Evolutionary conservation across 2,888 invertebrate species (phyloP).

Genomic region (Agrotis segetum): DNA sequence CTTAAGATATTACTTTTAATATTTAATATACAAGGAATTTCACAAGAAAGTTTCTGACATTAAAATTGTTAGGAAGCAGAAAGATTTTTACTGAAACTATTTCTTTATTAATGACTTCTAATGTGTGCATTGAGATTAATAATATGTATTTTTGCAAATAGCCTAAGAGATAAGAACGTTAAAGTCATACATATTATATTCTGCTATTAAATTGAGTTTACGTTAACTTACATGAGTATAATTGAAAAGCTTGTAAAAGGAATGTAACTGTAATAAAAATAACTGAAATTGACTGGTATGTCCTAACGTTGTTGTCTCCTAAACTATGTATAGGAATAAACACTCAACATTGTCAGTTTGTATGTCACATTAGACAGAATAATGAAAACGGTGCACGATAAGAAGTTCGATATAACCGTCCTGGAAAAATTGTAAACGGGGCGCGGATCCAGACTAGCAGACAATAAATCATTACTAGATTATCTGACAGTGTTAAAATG

Average conservation of each 20-base stretch:
- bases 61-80: constrained; percentile 28
- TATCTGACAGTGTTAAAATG: neutral
- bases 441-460: neutral
- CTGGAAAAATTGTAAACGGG: neutral
- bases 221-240: constrained; percentile 26
- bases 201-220: constrained; percentile 7
- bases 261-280: constrained; percentile 27
- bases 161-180: constrained; percentile 54
- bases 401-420: neutral
- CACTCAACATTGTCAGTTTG: constrained; percentile 17
- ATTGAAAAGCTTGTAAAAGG: constrained; percentile 38
- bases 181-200: constrained; percentile 2
- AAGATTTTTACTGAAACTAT: constrained; percentile 12
- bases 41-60: constrained; percentile 48
- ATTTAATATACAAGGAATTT: constrained; percentile 57
- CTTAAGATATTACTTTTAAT: constrained; percentile 57
- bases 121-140: constrained; percentile 43
- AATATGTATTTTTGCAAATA: constrained; percentile 58
- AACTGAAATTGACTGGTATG: constrained; percentile 2
- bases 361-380: constrained; percentile 26
- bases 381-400: neutral
- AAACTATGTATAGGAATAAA: constrained; percentile 21
- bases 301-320: constrained; percentile 52
- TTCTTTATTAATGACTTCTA: neutral
- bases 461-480: neutral